phyloP scores from a whole-genome alignment of 2,113 vertebrate species.

The Arizona elegans region DNA sequence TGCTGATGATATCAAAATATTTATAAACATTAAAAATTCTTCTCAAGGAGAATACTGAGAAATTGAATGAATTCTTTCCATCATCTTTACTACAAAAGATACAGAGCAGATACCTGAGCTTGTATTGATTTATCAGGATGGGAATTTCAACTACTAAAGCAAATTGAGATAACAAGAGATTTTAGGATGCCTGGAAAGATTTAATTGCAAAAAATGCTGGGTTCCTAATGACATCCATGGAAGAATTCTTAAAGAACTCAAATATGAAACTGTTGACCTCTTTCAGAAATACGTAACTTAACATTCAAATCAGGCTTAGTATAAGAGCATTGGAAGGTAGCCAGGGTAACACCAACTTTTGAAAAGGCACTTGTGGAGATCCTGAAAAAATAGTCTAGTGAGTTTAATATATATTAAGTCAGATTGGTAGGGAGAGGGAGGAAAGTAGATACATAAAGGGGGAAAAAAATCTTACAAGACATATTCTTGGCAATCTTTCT shows the following conservation, averaged over 20 bases:
- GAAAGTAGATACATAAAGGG: neutral
- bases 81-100: neutral
- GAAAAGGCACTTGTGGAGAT: neutral
- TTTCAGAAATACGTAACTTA: neutral
- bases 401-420: neutral
- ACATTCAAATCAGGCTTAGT: neutral
- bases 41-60: neutral
- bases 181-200: neutral
- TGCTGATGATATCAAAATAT: neutral
- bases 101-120: neutral
- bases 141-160: neutral
- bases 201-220: neutral
- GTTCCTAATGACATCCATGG: neutral
- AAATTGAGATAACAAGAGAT: neutral
- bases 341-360: neutral
- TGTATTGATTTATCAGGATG: neutral
- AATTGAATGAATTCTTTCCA: neutral
- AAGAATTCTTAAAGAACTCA: neutral
- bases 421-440: neutral
- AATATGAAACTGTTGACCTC: neutral
- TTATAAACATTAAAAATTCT: neutral
- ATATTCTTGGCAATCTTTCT: neutral
- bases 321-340: neutral
- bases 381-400: neutral
- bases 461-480: neutral